phyloP scores from a whole-genome alignment of 1,140 invertebrate genomes.

The Trachymyrmex cornetzi region DNA sequence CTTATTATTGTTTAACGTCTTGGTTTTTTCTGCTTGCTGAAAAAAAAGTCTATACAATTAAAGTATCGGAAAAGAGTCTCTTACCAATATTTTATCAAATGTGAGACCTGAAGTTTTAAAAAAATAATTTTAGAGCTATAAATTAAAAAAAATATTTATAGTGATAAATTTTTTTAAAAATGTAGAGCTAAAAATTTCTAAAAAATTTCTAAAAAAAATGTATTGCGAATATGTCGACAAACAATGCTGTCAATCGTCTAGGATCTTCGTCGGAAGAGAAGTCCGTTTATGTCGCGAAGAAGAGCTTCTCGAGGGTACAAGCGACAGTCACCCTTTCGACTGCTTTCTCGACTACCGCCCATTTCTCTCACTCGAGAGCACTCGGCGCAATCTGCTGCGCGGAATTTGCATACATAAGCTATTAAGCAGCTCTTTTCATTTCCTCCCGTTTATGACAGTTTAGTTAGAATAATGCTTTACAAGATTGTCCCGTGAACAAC shows the following conservation, averaged over 20 bases:
- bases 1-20: constrained; percentile 20
- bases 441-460: constrained; percentile 87
- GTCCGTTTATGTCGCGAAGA: constrained; percentile 68
- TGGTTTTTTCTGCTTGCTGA: neutral
- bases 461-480: constrained; percentile 86
- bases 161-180: too few relatives aligned
- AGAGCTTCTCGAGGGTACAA: constrained; percentile 73
- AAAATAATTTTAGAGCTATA: neutral
- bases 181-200: too few relatives aligned
- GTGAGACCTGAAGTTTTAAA: neutral
- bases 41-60: neutral
- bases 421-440: constrained; percentile 88
- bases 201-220: neutral
- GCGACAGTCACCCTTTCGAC: constrained; percentile 83
- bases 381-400: constrained; percentile 85
- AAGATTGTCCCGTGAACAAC: constrained; percentile 84
- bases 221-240: neutral
- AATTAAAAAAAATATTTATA: too few relatives aligned
- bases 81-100: constrained; percentile 1
- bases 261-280: constrained; percentile 34
- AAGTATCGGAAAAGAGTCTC: neutral
- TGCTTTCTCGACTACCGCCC: constrained; percentile 78
- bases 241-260: neutral
- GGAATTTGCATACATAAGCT: constrained; percentile 87
- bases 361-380: constrained; percentile 80